Evolutionary conservation across 1,140 invertebrate species (phyloP).

Genomic region (Scaptomyza pallida): DNA sequence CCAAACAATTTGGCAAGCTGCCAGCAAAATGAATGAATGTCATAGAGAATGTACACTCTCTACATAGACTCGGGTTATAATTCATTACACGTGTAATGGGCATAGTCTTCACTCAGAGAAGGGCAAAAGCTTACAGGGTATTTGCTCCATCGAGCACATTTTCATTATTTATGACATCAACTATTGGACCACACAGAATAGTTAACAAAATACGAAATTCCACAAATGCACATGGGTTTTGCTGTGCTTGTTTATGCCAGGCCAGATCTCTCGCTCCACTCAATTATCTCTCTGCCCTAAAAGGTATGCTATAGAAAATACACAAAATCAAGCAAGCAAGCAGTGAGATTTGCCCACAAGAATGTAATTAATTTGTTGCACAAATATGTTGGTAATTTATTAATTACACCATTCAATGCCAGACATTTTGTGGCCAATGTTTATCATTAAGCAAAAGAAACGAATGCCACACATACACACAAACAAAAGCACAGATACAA

Average conservation of each 20-base stretch:
- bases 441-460: conserved; percentile 51
- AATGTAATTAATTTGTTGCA: conserved; percentile 75
- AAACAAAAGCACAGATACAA: too few relatives aligned
- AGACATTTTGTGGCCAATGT: conserved; percentile 52
- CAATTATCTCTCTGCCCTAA: neutral
- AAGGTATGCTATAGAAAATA: conserved; percentile 23
- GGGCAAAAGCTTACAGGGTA: neutral
- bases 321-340: neutral
- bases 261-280: neutral
- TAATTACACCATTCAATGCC: conserved; percentile 72
- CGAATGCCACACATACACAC: neutral
- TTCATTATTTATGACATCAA: neutral
- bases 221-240: neutral
- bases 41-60: neutral
- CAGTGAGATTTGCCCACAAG: conserved; percentile 5
- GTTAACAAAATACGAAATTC: conserved; percentile 1
- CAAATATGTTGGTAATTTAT: conserved; percentile 67
- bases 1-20: conserved; percentile 19
- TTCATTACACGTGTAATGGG: conserved; percentile 2
- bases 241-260: neutral
- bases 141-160: neutral
- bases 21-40: conserved; percentile 18
- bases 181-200: neutral
- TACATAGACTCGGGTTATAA: neutral
- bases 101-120: neutral